phyloP scores from a whole-genome alignment of 1,140 invertebrate genomes.

The Bombus ignitus region DNA sequence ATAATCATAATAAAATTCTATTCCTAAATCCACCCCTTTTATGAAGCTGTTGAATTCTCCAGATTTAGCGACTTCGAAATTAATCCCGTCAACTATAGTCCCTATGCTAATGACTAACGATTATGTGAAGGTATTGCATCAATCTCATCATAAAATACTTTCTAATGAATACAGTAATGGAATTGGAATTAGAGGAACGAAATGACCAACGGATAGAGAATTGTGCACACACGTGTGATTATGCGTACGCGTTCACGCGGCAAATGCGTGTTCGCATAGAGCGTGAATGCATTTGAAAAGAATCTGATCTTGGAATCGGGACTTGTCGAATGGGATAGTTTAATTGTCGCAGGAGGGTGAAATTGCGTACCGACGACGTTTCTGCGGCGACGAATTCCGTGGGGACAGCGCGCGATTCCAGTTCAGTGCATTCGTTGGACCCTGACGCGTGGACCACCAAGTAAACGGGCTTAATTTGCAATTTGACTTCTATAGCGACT shows the following conservation, averaged over 20 bases:
- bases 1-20: too few species aligned
- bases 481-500: slow-evolving; percentile 43
- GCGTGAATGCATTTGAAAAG: slow-evolving; percentile 20
- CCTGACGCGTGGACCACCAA: neutral
- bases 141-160: neutral
- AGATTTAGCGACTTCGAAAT: neutral
- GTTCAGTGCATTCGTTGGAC: neutral
- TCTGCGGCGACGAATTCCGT: slow-evolving; percentile 24
- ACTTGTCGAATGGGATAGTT: slow-evolving; percentile 27
- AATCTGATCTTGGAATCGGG: slow-evolving; percentile 10
- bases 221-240: slow-evolving; percentile 38
- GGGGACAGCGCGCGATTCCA: slow-evolving; percentile 25
- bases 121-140: too few species aligned
- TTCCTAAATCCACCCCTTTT: neutral
- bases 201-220: slow-evolving; percentile 22
- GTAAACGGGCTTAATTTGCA: slow-evolving; percentile 43
- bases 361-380: neutral
- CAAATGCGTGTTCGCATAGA: slow-evolving; percentile 25
- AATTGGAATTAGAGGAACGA: slow-evolving; percentile 17
- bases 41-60: neutral
- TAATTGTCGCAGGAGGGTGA: slow-evolving; percentile 19
- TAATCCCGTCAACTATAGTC: neutral
- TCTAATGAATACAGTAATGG: slow-evolving; percentile 18
- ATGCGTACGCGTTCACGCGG: slow-evolving; percentile 37
- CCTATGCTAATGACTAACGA: too few species aligned